Conservation (phyloP, 2,888 invertebrate species). For the Plebejus melissa region DNA sequence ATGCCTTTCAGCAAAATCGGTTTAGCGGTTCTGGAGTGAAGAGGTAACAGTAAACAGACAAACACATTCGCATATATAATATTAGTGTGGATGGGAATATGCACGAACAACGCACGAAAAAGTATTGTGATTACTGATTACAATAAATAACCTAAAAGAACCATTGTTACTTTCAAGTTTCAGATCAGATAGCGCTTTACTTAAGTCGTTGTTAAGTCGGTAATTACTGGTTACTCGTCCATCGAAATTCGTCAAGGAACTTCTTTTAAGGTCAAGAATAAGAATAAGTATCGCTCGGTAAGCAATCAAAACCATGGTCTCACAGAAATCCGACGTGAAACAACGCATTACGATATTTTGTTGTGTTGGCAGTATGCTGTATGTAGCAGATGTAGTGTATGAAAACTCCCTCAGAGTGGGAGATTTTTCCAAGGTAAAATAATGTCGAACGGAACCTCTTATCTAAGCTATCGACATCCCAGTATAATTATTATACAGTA, state of each 20-base stretch:
- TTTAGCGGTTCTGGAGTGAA: no score
- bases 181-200: not conserved
- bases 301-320: not conserved
- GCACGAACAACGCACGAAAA: no score
- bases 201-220: not conserved
- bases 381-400: not conserved
- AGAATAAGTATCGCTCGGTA: not conserved
- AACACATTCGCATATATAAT: no score
- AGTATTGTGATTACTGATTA: no score
- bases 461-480: no score
- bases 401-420: not conserved
- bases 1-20: no score
- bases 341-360: not conserved
- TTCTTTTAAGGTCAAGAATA: conserved; percentile 2
- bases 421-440: not conserved
- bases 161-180: conserved; percentile 11
- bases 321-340: not conserved
- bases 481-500: no score
- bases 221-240: not conserved
- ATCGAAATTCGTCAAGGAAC: not conserved
- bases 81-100: no score
- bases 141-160: not conserved
- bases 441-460: no score
- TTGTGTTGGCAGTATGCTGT: not conserved
- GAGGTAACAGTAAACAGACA: no score